Evolutionary conservation across 2,888 invertebrate species (phyloP).

Genomic region (Isoperla grammatica): DNA sequence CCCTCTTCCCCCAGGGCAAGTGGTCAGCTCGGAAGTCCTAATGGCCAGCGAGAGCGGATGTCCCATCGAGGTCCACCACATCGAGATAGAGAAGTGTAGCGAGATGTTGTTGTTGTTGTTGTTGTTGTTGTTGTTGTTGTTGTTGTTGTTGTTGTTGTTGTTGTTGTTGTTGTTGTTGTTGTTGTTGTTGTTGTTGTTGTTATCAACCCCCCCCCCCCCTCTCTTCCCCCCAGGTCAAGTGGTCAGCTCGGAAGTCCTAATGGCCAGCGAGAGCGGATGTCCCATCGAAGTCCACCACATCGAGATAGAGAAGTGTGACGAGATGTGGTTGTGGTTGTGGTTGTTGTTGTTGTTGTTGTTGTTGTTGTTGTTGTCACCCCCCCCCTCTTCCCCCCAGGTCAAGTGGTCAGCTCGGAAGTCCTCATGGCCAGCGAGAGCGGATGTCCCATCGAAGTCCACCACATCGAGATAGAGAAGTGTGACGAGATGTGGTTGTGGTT

Average conservation of each 20-base stretch:
- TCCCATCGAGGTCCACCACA: constrained; percentile 94
- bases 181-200: too few species aligned
- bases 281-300: constrained; percentile 96
- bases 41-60: constrained; percentile 97
- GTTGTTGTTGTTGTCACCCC: too few species aligned
- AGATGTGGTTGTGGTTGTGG: too few species aligned
- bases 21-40: constrained; percentile 93
- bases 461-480: constrained; percentile 89
- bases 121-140: too few species aligned
- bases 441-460: constrained; percentile 95
- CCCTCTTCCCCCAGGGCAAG: too few species aligned
- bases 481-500: constrained; percentile 96
- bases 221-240: constrained; percentile 68
- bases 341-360: too few species aligned
- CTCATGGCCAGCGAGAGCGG: constrained; percentile 96
- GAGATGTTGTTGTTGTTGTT: too few species aligned
- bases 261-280: constrained; percentile 95
- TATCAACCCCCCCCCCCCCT: too few species aligned
- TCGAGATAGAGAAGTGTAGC: constrained; percentile 91
- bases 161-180: too few species aligned
- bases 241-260: constrained; percentile 93
- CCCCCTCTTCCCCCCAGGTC: constrained; percentile 62
- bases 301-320: constrained; percentile 90
- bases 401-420: constrained; percentile 93
- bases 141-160: too few species aligned